Conservation (phyloP, 2,888 invertebrate genomes). For the Chaetogeoica ovagalla region DNA sequence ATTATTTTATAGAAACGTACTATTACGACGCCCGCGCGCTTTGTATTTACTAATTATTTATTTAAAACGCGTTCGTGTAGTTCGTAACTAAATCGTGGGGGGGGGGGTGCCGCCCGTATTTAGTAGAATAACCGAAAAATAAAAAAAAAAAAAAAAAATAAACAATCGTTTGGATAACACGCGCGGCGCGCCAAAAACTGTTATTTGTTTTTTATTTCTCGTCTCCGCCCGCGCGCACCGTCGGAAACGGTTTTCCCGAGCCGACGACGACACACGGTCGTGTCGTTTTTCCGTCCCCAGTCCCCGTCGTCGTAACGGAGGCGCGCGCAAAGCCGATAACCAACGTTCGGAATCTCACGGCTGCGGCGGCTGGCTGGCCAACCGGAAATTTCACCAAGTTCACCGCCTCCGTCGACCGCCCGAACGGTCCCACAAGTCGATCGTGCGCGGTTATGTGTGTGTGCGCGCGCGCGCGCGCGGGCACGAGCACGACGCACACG, state of each 20-base stretch:
- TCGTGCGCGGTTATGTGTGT: slow-evolving; percentile 27
- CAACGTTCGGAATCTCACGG: slow-evolving; percentile 27
- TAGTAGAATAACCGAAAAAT: no score
- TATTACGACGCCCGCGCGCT: neutral
- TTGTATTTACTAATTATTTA: no score
- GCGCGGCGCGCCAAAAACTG: no score
- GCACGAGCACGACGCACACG: neutral
- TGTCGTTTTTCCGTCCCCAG: neutral
- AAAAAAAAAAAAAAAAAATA: no score
- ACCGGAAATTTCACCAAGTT: slow-evolving; percentile 53
- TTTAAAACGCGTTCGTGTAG: no score
- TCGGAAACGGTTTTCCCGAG: neutral
- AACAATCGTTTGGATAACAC: no score
- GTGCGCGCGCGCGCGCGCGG: neutral
- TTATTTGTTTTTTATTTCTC: no score
- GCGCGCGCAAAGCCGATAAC: slow-evolving; percentile 12
- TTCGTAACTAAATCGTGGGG: no score
- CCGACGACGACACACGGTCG: no score
- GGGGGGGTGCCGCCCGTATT: no score
- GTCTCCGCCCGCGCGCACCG: no score
- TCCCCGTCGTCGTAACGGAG: neutral
- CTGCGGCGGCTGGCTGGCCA: slow-evolving; percentile 34
- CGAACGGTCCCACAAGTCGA: slow-evolving; percentile 50
- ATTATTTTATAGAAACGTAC: neutral
- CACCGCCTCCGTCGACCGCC: slow-evolving; percentile 37